Evolutionary conservation across 2,888 invertebrate genomes (phyloP), one percentile per base, ranked within the genome.

Genomic region (Scaptomyza reducta): DNA sequence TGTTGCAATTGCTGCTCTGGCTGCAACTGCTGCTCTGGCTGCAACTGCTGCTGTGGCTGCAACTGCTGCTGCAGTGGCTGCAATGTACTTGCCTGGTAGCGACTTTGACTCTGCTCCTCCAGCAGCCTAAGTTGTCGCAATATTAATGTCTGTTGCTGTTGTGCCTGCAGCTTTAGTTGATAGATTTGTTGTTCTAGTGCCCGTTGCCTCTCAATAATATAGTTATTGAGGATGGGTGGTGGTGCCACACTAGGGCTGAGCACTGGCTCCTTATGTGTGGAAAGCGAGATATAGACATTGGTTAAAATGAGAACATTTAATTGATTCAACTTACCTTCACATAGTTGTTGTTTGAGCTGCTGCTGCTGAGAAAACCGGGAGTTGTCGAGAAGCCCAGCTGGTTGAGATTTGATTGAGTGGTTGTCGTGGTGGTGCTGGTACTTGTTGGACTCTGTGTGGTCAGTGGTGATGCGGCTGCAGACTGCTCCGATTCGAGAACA

Each of bases 131-230:
- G 94, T 77, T 95, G 94, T 27, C 94, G 92, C 27, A 95, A 90
- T 51, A 95, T 92, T 72, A 94, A 94, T 55, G 95, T 95, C 87
- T 96, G 95, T 77, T 95, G 95, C 80, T 95, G 95, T 57, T 93
- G 92, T 76, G 95, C 95, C 82, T 95, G 95, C 55, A 94, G 90
- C 83, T 95, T 95, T 38, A 96, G 90, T 61, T 94, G 92, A 11
- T 93, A 93, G 50, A 96, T 93, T 89, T 96, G 95, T 72, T 95
- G 94, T 88, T 96, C 96, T 14, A 96, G 90, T 35, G 94, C 91
- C 65, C 93, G 93, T 86, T 96, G 95, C 63, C 95, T 95, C 85
- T 91, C 91, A 13, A 90, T 76, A 3, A 91, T 77, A 50, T 88
- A 90, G 62, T 84, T 89, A 56, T 89, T 91, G 5, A 89, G 85